Evolutionary conservation across 2,797 vertebrate species (phyloP), one percentile per base, ranked within the genome.

Genomic region (Anas bernieri): DNA sequence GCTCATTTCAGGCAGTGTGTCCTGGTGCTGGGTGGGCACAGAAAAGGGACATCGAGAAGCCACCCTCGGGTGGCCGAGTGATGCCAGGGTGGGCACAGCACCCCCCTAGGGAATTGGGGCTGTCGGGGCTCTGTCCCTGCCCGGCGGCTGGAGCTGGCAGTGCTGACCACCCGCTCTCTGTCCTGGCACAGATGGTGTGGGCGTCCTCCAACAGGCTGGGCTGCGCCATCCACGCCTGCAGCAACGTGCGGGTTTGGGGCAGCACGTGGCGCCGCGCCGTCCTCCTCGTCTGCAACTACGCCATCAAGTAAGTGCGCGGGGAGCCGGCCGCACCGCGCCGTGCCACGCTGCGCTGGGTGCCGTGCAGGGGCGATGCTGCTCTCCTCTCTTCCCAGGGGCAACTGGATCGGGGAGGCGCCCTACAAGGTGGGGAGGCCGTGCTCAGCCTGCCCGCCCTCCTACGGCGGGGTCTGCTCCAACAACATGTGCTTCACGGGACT

Each of bases 241-340:
- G 93, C 86, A 98, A 98, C 78, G 97, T 99, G 94, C 92, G 80
- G 0, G 98, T 99, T 88, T 98, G 98, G 95, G 98, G 98, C 59
- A 98, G 95, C 95, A 98, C 86, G 2, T 99, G 98, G 99, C 98
- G 92, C 16, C 98, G 97, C 17, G 98, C 98, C 0, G 93, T 97
- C 30, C 97, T 98, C 91, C 97, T 99, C 25, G 98, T 99, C 94
- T 99, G 99, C 98, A 99, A 99, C 98, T 99, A 99, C 1, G 98
- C 98, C 39, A 97, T 99, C 88, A 99, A 99, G 99, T 99, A 98
- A 98, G 98, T 96, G 66, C 12, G 28, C 20, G 5, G 39, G 28
- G 28, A 14, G 62, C 28, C 20, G 28, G 62, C 62, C 28, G 18
- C 22, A 9, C 50, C 26, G 26, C 11, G 8, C 50, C 9, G 15